Evolutionary conservation across 2,113 vertebrate genomes (phyloP), one percentile per base, ranked within the genome.

Genomic region (Callithrix jacchus): DNA sequence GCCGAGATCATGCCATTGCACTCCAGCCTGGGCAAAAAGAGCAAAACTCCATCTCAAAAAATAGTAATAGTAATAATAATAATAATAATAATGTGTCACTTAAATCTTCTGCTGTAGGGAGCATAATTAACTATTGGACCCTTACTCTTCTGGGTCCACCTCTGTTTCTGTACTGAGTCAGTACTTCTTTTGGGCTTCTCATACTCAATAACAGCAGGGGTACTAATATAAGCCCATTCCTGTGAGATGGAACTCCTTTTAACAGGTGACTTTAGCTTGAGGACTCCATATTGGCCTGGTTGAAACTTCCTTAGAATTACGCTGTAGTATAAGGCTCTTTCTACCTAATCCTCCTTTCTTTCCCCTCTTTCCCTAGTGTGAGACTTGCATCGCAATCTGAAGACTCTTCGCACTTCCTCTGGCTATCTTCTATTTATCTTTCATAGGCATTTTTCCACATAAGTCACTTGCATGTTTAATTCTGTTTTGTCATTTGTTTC

Each of bases 371-470:
- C 16, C 64, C 49, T 58, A 77, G 18, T 30, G 16, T 71, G 80
- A 95, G 71, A 89, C 40, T 96, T 92, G 23, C 14, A 68, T 82
- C 81, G 87, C 37, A 73, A 52, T 79, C 40, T 49, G 85, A 96
- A 91, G n/a, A n/a, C 8, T 89, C 47, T 76, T 23, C 27, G 5
- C 23, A 23, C 56, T 87, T 83, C 64, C 58, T 86, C 20, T 82
- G 49, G 16, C 49, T 92, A 37, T 90, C 42, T 73, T 87, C 37
- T 30, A 18, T 82, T 93, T 86, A 68, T 76, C 37, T 37, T 68
- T 93, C 49, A 87, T 20, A 56, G 81, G 77, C 17, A 82, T 30
- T 68, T 66, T 87, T 71, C n/a, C 56, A 68, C 16, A 42, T 58
- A 71, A 87, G 52, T 79, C 73, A 88, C 73, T 93, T 35, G 52